These are phyloP conservation scores for Hyla sarda DNA, from an alignment of 2,113 vertebrate species.

Conservation along the genomic window DNA sequence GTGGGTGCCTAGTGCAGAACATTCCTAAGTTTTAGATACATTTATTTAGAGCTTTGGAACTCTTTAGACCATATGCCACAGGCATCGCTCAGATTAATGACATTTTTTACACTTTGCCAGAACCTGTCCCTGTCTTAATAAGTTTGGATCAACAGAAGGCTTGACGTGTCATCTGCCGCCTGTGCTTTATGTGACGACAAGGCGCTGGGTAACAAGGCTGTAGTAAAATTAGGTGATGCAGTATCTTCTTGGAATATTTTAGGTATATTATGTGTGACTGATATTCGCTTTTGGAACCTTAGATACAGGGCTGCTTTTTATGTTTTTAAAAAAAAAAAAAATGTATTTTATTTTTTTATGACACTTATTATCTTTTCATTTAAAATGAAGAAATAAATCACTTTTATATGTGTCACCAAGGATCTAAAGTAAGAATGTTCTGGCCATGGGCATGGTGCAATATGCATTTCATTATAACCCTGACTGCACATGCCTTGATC, in stretches of 20 bases:
- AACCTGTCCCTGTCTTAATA: neutral
- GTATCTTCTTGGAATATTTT: neutral
- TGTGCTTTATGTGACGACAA: neutral
- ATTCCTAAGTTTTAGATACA: neutral
- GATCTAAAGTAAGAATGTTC: constrained; percentile 5
- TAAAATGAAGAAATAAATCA: constrained; percentile 5
- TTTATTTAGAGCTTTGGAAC: neutral
- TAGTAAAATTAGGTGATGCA: neutral
- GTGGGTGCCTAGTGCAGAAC: neutral
- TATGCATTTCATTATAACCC: constrained; percentile 36
- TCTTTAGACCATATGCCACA: neutral
- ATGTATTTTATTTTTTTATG: neutral
- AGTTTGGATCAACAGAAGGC: neutral
- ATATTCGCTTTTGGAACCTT: neutral
- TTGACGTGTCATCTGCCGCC: neutral
- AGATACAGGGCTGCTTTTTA: neutral
- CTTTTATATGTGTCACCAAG: neutral
- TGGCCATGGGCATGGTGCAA: constrained; percentile 2
- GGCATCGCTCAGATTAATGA: neutral
- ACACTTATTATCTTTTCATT: neutral
- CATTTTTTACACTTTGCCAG: neutral
- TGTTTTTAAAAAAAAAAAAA: too few relatives aligned
- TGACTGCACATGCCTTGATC: constrained; percentile 6
- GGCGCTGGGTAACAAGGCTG: neutral
- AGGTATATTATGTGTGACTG: neutral